phyloP scores from a whole-genome alignment of 2,113 vertebrate genomes.

The cat (Felis catus) region F.catus_Fca126_mat1.0 CM031417.1:2326001-2326500 shows the following conservation, averaged over 20 bases:
- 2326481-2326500: conserved; percentile 89
- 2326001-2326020: not conserved
- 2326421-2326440: conserved; percentile 95
- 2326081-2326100: too few relatives aligned
- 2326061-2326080: fast-evolving
- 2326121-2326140: too few relatives aligned
- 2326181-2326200: too few relatives aligned
- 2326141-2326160: too few relatives aligned
- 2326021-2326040: fast-evolving
- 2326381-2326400: conserved; percentile 92
- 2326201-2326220: too few relatives aligned
- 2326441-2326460: conserved; percentile 97
- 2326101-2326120: too few relatives aligned
- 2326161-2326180: too few relatives aligned
- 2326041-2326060: too few relatives aligned
- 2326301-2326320: too few relatives aligned
- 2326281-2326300: not conserved
- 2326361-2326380: conserved; percentile 82
- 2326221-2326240: too few relatives aligned
- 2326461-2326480: conserved; percentile 93
- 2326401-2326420: conserved; percentile 89
- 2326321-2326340: fast-evolving
- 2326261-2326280: fast-evolving
- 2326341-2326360: not conserved
- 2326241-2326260: too few relatives aligned